These are phyloP conservation scores for Vollenhovia emeryi DNA, from an alignment of 1,140 invertebrate species.

Conservation along the genomic window DNA sequence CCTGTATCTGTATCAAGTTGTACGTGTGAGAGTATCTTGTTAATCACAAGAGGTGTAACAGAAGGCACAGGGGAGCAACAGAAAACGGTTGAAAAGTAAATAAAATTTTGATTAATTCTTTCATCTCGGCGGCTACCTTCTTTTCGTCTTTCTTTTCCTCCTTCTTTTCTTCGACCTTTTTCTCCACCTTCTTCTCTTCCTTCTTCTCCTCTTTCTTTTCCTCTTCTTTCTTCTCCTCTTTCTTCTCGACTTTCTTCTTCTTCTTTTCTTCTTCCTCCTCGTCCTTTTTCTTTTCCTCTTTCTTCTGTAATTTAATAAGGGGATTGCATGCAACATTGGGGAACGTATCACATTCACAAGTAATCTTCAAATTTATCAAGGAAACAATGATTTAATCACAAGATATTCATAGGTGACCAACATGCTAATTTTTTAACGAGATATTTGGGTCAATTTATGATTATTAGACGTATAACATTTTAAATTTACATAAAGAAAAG, in stretches of 20 bases:
- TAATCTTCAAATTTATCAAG: not conserved
- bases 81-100: not conserved
- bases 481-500: not conserved
- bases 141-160: conserved; percentile 81
- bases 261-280: conserved; percentile 81
- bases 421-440: not conserved
- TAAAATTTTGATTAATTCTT: conserved; percentile 1
- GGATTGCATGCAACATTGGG: conserved; percentile 69
- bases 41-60: conserved; percentile 18
- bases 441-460: not conserved
- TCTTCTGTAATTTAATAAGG: conserved; percentile 72
- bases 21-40: conserved; percentile 32
- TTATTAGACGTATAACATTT: not conserved
- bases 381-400: not conserved
- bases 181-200: conserved; percentile 77
- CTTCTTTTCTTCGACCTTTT: conserved; percentile 85
- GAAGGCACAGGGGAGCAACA: not conserved
- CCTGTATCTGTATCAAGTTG: conserved; percentile 17
- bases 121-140: conserved; percentile 67
- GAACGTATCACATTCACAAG: conserved; percentile 8
- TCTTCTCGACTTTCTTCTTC: conserved; percentile 84
- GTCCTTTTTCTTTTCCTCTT: conserved; percentile 78
- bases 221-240: conserved; percentile 77
- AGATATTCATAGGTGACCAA: not conserved
- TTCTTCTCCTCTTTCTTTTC: conserved; percentile 75